These are phyloP conservation scores for Turritopsis rubra DNA, from an alignment of 30 jellyfish, hydroid and myxozoan genomes.

Conservation along the genomic window DNA sequence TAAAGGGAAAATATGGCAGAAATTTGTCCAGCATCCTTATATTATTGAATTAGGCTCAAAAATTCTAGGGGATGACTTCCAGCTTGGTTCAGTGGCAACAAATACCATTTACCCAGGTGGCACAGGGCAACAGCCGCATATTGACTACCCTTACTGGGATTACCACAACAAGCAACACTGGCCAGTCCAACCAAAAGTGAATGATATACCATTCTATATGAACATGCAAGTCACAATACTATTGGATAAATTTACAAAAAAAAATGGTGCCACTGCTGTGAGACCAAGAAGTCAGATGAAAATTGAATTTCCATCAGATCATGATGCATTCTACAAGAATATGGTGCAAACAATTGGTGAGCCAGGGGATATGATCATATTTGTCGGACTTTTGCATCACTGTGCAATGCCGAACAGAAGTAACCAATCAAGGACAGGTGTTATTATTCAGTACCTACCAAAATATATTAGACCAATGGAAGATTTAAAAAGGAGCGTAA, in stretches of 20 bases:
- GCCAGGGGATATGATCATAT: constrained; percentile 16
- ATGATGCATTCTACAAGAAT: constrained; percentile 10
- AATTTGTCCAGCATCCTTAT: constrained; percentile 18
- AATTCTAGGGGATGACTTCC: constrained; percentile 17
- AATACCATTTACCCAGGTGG: constrained; percentile 27
- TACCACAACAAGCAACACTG: constrained; percentile 15
- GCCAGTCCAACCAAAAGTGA: constrained; percentile 5
- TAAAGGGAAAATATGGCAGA: constrained; percentile 11
- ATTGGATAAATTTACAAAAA: constrained; percentile 15
- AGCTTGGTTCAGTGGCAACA: constrained; percentile 26
- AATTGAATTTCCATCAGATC: not conserved
- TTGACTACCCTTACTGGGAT: constrained; percentile 30
- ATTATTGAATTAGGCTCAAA: not conserved
- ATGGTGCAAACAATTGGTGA: constrained; percentile 11
- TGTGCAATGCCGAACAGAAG: constrained; percentile 23
- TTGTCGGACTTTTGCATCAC: constrained; percentile 20
- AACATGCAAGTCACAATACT: constrained; percentile 18
- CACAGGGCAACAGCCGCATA: constrained; percentile 21
- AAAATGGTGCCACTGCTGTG: constrained; percentile 25
- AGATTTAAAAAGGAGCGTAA: constrained; percentile 17
- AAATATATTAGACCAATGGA: constrained; percentile 22
- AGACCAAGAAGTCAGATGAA: not conserved
- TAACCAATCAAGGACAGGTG: constrained; percentile 17
- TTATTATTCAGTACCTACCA: constrained; percentile 15
- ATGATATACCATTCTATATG: constrained; percentile 5